Base-by-base conservation (phyloP, 2,797 vertebrate species). In the Pithecia hirsuta region DNA sequence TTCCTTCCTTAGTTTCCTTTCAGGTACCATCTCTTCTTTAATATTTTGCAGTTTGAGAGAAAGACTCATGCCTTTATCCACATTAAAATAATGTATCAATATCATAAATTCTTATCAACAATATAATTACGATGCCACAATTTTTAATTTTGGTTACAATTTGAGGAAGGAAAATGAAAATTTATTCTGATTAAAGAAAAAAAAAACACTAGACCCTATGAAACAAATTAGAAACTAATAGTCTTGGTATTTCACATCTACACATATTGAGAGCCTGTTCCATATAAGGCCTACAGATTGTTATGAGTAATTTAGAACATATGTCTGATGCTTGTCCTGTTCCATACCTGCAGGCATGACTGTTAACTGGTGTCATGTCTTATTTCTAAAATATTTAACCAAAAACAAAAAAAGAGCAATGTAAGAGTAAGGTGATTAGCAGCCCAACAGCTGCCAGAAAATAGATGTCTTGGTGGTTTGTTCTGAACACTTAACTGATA, bases 401-500 rank as follows among this genome's bases (percentile, higher is more conserved):
- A 86, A 36, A 59, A 61, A 93, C 84, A 86, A 5, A 80, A 59
- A 61, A 64, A 17, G 33, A 4, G 36, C 26, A 44, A 41, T 2
- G 22, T 26, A 48, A 30, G 20, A 84, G 76, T 46, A 36, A 93
- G 30, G 52, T 70, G 89, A 95, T 79, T 78, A 89, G 81, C n/a
- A 28, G 61, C 83, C 48, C n/a, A 28, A 17, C 6, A n/a, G 44
- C 80, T 86, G 7, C 22, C 28, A 59, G 39, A 46, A 87, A 13
- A 78, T 44, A 67, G 64, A 92, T 83, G 75, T n/a, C 59, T 55
- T 50, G 83, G 67, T 89, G 75, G 61, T 80, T 97, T 76, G 41
- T 92, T 96, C 48, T 52, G 52, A 36, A 81, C 12, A 41, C 19
- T 89, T 96, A 95, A 96, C 50, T 97, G 87, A 86, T 95, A 86